Conservation (phyloP, 2,888 invertebrate genomes). For the Plebejus anna region DNA sequence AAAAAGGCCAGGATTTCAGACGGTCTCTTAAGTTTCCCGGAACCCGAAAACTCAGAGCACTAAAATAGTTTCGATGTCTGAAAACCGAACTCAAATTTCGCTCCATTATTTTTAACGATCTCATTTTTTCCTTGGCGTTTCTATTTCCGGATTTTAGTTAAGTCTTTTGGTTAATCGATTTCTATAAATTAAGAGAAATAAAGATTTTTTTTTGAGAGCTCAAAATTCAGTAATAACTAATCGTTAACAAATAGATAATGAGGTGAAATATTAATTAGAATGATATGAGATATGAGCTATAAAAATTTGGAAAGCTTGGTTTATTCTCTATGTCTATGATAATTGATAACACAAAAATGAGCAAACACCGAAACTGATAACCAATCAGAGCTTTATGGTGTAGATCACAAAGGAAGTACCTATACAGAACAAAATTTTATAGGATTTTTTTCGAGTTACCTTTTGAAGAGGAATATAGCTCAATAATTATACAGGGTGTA, state of each 20-base stretch:
- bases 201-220: not conserved
- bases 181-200: not conserved
- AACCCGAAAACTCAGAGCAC: not conserved
- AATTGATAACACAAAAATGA: slow-evolving; percentile 29
- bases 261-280: no score
- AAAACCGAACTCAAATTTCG: no score
- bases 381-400: not conserved
- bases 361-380: slow-evolving; percentile 33
- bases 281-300: no score
- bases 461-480: no score
- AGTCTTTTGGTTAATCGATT: not conserved
- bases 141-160: no score
- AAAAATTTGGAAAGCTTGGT: not conserved
- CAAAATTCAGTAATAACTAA: not conserved
- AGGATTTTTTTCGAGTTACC: no score
- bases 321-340: not conserved
- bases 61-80: not conserved
- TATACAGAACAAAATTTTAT: no score
- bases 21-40: not conserved
- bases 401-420: no score
- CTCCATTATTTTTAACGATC: no score
- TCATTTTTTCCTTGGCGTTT: no score
- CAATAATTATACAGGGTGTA: no score
- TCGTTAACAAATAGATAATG: no score
- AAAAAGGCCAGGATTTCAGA: not conserved